Evolutionary conservation across 2,113 vertebrate genomes (phyloP), one percentile per base, ranked within the genome.

Genomic region (Platysternon megacephalum): DNA sequence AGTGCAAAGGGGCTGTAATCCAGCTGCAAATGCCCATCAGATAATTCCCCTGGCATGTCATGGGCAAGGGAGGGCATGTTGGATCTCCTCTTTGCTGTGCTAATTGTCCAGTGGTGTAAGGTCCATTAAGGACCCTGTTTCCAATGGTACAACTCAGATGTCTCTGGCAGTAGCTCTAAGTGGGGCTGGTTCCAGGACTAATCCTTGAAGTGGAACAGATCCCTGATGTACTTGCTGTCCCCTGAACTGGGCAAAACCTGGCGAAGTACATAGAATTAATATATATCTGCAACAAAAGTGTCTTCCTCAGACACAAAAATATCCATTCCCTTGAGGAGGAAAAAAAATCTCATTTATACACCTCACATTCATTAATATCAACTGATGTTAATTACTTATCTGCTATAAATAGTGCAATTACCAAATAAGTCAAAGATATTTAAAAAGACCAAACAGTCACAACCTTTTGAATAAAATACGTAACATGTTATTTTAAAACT

Each of bases 361-460:
- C 49, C 89, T 16, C 16, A 74, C 1, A 10, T 0, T 56, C 88
- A 79, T 74, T 72, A 79, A 90, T 12, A 92, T 39, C 80, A 93
- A 82, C 26, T 78, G 26, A 32, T 93, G 82, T 29, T 85, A 94
- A 94, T 44, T 85, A 35, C 29, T 93, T 39, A 56, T 3, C 2
- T 91, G 11, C 39, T 92, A 89, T 82, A 92, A 94, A 89, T 42
- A 93, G 48, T 14, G 8, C 87, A 93, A 97, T 91, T 95, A 65
- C 2, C 17, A 91, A 91, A 82, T 53, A 94, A 93, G 72, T 91
- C 90, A 94, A 97, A 65, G 78, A 82, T 94, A 11, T 95, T 96
- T 88, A 49, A 86, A 94, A 91, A 91, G 14, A 80, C 24, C 22
- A 46, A 46, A 85, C 24, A 80, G 44, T 89, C 48, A 86, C 21